Percentiles rank a stretch among this genome's conserved stretches.
These are phyloP conservation scores for Diplodus sargus DNA, from an alignment of 2,797 vertebrate genomes.

Conservation along the genomic window DNA sequence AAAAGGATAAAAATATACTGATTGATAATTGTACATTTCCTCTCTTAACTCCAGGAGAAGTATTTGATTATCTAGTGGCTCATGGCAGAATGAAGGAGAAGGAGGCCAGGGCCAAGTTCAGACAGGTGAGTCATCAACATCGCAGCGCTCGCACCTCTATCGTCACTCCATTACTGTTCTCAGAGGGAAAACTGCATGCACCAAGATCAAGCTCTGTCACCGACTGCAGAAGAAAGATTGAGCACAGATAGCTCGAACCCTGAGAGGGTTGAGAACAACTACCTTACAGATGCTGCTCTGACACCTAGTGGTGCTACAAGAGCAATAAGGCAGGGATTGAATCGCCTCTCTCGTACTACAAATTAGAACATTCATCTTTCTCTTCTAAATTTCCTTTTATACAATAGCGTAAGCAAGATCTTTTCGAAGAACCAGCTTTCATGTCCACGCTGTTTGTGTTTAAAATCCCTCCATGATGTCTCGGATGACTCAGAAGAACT, in stretches of 20 bases:
- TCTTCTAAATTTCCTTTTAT: not conserved
- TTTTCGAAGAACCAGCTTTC: not conserved
- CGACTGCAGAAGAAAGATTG: constrained; percentile 72
- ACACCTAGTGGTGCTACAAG: constrained; percentile 74
- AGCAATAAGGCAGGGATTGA: constrained; percentile 25
- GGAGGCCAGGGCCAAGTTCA: constrained; percentile 97
- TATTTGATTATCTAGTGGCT: constrained; percentile 97
- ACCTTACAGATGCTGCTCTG: constrained; percentile 62
- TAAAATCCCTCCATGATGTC: constrained; percentile 20
- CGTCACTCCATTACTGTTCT: constrained; percentile 61
- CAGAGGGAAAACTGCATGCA: constrained; percentile 67
- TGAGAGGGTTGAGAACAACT: constrained; percentile 21
- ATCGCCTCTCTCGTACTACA: not conserved
- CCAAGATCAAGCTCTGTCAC: constrained; percentile 75
- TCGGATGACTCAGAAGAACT: constrained; percentile 60
- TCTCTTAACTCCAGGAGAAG: constrained; percentile 87
- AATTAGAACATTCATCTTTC: not conserved
- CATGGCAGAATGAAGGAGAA: constrained; percentile 99
- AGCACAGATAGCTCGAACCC: constrained; percentile 41
- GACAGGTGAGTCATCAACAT: constrained; percentile 90
- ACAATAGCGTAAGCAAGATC: not conserved
- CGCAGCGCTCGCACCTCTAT: constrained; percentile 42
- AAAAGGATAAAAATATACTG: not conserved
- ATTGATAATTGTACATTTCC: constrained; percentile 1
- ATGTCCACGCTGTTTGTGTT: not conserved